Conservation (phyloP, 2,888 invertebrate genomes). For the Tenodera sinensis region DNA sequence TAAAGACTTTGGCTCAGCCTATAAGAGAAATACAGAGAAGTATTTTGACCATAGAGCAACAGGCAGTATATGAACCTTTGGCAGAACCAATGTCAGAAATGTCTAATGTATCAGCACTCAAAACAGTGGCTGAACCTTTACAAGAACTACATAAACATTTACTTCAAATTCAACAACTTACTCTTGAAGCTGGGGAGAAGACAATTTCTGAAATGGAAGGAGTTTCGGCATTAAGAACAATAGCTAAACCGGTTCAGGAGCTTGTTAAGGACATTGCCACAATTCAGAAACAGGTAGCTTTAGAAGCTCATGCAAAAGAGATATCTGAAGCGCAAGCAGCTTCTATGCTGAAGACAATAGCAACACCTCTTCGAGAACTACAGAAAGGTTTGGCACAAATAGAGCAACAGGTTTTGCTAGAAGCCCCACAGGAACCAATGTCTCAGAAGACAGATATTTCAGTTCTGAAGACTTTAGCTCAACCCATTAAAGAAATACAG, state of each 20-base stretch:
- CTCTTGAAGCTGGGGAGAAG: constrained; percentile 13
- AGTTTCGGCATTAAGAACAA: constrained; percentile 40
- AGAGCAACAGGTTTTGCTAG: background rate
- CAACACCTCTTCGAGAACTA: constrained; percentile 15
- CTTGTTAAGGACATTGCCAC: constrained; percentile 40
- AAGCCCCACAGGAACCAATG: constrained; percentile 18
- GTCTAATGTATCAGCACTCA: constrained; percentile 31
- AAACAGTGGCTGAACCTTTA: constrained; percentile 38
- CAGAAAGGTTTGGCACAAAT: constrained; percentile 9
- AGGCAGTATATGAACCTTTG: constrained; percentile 34
- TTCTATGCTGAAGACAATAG: background rate
- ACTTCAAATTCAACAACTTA: constrained; percentile 7
- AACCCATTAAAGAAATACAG: constrained; percentile 41
- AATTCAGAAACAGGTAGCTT: constrained; percentile 14
- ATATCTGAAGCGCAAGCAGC: background rate
- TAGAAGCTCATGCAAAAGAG: background rate
- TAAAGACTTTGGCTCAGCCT: constrained; percentile 41
- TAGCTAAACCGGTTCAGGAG: constrained; percentile 45
- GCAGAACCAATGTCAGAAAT: constrained; percentile 7
- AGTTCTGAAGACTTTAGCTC: constrained; percentile 38
- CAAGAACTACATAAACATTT: constrained; percentile 33
- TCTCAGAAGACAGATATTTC: constrained; percentile 36
- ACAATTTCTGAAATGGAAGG: background rate
- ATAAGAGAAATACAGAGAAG: constrained; percentile 41
- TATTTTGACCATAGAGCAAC: constrained; percentile 40